Conservation (phyloP, 2,797 vertebrate species). For the Lutra lutra region DNA sequence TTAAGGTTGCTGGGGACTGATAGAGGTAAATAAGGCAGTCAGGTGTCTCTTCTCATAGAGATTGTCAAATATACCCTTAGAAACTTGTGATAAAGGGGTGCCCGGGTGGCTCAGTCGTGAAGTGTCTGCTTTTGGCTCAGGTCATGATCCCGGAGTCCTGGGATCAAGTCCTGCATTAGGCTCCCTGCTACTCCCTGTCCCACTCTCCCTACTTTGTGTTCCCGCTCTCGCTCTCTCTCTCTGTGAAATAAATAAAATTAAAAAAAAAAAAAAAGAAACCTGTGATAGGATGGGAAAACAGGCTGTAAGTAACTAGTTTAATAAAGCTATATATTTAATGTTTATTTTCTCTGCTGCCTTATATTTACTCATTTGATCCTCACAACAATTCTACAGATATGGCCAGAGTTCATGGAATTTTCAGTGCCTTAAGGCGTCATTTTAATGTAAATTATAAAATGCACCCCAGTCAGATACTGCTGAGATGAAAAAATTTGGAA, state of each 20-base stretch:
- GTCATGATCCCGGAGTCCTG: too few relatives aligned
- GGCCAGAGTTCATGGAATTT: background rate
- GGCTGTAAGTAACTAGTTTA: background rate
- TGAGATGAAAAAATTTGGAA: background rate
- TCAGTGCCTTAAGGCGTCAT: background rate
- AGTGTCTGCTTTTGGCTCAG: too few relatives aligned
- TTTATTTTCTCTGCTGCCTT: conserved; percentile 15
- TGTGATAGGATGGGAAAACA: background rate
- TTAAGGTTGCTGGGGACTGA: background rate
- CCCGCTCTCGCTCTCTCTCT: too few relatives aligned
- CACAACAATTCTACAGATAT: background rate
- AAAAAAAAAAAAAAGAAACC: background rate
- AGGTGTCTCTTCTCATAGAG: background rate
- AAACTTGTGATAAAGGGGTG: background rate
- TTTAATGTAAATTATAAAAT: conserved; percentile 38
- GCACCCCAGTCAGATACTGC: background rate
- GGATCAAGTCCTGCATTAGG: too few relatives aligned
- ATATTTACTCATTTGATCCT: background rate
- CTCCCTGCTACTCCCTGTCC: too few relatives aligned
- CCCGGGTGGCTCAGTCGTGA: too few relatives aligned
- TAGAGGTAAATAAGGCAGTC: background rate
- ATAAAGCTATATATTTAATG: background rate
- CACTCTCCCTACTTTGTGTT: too few relatives aligned
- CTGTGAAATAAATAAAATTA: too few relatives aligned
- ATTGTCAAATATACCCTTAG: background rate